phyloP scores from a whole-genome alignment of 2,113 vertebrate species.

The Oreamnos americanus region DNA sequence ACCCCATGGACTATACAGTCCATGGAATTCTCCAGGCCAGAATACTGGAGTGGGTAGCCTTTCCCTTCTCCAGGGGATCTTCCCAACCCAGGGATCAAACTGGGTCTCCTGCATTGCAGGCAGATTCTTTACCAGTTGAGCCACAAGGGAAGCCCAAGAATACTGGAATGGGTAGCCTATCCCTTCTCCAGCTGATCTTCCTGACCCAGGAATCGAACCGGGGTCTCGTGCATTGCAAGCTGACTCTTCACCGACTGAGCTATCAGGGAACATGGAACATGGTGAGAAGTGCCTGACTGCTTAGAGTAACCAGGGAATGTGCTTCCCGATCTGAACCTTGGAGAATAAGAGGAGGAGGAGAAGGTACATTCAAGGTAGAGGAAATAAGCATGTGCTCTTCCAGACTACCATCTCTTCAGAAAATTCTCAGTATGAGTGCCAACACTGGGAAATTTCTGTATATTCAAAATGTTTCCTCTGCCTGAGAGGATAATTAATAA shows the following conservation, averaged over 20 bases:
- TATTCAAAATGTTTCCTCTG: background rate
- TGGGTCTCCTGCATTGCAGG: background rate
- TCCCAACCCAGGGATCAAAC: background rate
- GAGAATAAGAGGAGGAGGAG: background rate
- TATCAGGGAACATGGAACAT: background rate
- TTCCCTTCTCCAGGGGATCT: background rate
- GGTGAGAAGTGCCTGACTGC: background rate
- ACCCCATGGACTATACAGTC: background rate
- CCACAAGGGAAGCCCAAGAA: background rate
- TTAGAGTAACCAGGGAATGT: background rate
- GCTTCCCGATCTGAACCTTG: background rate
- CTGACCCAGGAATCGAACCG: background rate
- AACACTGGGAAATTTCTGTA: background rate
- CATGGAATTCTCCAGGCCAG: background rate
- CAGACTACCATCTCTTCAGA: background rate
- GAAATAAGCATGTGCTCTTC: background rate
- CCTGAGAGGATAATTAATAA: background rate
- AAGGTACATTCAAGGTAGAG: background rate
- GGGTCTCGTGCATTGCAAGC: background rate
- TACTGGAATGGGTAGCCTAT: background rate
- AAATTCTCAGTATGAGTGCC: background rate
- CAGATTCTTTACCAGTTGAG: background rate
- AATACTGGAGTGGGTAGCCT: background rate
- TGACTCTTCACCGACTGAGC: background rate
- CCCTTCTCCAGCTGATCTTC: background rate